These are phyloP conservation scores for Ceraclea dissimilis DNA, from an alignment of 2,888 invertebrate genomes.

Conservation along the genomic window DNA sequence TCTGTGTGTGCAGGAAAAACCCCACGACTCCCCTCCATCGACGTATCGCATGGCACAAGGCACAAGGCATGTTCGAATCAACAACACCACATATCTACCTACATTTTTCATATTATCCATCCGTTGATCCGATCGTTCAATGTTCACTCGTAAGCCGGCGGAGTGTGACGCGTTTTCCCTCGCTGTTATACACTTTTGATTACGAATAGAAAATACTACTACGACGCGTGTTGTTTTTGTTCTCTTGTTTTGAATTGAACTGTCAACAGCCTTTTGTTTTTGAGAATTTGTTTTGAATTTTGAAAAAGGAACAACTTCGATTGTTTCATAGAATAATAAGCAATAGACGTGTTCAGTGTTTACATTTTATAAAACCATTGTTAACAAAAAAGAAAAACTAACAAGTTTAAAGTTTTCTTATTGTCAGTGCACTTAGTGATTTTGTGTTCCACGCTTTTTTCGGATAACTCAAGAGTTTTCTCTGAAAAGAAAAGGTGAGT, in stretches of 20 bases:
- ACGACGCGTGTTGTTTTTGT: not conserved
- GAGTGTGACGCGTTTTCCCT: not conserved
- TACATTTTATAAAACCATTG: too few species aligned
- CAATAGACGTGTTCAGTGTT: too few species aligned
- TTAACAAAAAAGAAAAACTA: too few species aligned
- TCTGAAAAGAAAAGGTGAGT: too few species aligned
- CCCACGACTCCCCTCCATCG: constrained; percentile 3
- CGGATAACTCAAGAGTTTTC: too few species aligned
- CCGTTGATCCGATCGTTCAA: not conserved
- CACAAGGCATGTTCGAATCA: too few species aligned
- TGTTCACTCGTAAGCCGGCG: not conserved
- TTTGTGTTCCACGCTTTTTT: too few species aligned
- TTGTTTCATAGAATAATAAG: not conserved
- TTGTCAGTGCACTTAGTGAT: too few species aligned
- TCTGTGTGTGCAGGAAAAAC: constrained; percentile 16
- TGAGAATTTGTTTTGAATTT: not conserved
- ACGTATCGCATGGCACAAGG: not conserved
- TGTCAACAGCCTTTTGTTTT: not conserved
- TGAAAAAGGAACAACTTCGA: not conserved
- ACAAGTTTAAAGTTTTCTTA: too few species aligned
- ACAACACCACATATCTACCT: too few species aligned
- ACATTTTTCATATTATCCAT: not conserved
- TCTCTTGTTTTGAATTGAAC: not conserved
- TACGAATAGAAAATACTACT: not conserved
- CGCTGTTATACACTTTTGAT: too few species aligned